Evolutionary conservation across 2,888 invertebrate species (phyloP).

Genomic region (Cenopis cana): DNA sequence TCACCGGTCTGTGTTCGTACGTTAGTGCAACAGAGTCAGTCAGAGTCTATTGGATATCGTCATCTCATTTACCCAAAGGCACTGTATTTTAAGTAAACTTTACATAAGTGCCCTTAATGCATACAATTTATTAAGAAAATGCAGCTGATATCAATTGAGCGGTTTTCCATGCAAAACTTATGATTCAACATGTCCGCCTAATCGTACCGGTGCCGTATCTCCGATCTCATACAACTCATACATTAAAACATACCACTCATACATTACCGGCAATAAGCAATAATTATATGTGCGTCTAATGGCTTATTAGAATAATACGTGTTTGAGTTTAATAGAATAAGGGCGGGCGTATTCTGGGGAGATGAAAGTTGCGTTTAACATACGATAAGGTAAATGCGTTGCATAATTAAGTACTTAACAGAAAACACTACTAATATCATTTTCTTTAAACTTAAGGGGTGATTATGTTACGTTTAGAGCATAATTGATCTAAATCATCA

Average conservation of each 20-base stretch:
- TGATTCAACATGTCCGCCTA: conserved; percentile 28
- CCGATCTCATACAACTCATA: conserved; percentile 47
- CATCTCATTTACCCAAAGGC: not conserved
- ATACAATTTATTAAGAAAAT: conserved; percentile 31
- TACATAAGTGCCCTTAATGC: not conserved
- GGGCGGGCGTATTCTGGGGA: conserved; percentile 52
- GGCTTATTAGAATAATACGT: conserved; percentile 63
- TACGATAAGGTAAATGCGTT: not conserved
- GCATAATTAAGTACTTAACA: not conserved
- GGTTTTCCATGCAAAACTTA: conserved; percentile 35
- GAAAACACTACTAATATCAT: too few species aligned
- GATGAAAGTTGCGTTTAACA: conserved; percentile 16
- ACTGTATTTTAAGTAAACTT: not conserved
- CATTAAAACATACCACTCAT: conserved; percentile 53
- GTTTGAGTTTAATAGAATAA: conserved; percentile 57
- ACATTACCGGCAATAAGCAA: conserved; percentile 66
- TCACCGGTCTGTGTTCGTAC: too few species aligned
- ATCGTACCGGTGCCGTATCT: conserved; percentile 35
- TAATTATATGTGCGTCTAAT: conserved; percentile 63
- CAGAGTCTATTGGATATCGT: too few species aligned
- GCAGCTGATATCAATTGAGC: conserved; percentile 30
- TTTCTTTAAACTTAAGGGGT: too few species aligned
- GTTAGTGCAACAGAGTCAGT: too few species aligned
- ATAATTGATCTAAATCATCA: too few species aligned
- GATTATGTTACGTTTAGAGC: too few species aligned